Evolutionary conservation across 2,113 vertebrate genomes (phyloP), one percentile per base, ranked within the genome.

Genomic region (Oreochromis spilurus): DNA sequence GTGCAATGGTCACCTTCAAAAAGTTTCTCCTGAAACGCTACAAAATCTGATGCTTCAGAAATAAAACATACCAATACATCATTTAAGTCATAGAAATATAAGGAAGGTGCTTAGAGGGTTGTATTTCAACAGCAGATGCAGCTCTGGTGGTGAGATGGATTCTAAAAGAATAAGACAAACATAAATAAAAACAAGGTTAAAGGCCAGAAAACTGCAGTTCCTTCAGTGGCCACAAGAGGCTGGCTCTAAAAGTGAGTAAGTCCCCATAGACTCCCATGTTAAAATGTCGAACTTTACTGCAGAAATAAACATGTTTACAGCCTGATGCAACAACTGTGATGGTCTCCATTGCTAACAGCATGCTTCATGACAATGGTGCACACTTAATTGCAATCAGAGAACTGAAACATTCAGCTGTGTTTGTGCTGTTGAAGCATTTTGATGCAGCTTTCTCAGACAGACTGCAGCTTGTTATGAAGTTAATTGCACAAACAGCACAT

Each of bases 31-130:
- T 16, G 2, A 43, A 45, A 10, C 14, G 3, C 65, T 16, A 70
- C 7, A 6, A 43, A 70, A 70, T 40, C 19, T 0, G 6, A 67
- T 26, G 65, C 12, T 24, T 24, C 12, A 16, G n/a, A 70, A 4
- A 70, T 70, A 70, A 26, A 3, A 13, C 13, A 16, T 1, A 67
- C 19, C 34, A 67, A 21, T 43, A 43, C 4, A 70, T 70, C 3
- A 0, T 43, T 70, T 70, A 14, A 70, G 4, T 6, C n/a, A 3
- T 43, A 24, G 65, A 21, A 70, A 70, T 43, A 70, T 43, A 24
- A 24, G n/a, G n/a, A 2, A 26, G 8, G 4, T 1, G 38, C 65
- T 24, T 45, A 43, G 21, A 26, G 0, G 13, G 21, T 10, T 0
- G 21, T 9, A 26, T 72, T 45, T 72, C 38, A 72, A 26, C 40